Base-by-base conservation (phyloP, 2,113 vertebrate species). In the Oncorhynchus masou region DNA sequence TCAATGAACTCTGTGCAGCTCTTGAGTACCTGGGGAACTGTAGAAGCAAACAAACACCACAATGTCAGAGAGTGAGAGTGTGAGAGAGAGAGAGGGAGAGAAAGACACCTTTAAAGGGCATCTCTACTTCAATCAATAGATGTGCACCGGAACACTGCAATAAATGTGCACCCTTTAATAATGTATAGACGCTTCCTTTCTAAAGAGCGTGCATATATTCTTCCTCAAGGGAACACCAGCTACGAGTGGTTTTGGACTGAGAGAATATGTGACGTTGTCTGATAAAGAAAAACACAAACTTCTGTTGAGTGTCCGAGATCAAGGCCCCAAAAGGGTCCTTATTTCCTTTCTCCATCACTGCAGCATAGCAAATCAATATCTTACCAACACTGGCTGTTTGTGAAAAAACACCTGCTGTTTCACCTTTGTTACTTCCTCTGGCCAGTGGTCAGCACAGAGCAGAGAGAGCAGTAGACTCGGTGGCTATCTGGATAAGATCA, bases 1-100 rank as follows among this genome's bases (percentile, higher is more conserved):
- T 99, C 97, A 0, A 99, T 96, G 92, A 99, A 99, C 29, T 99
- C 97, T 0, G 98, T 98, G 90, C 98, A 99, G 92, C 97, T 99
- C 84, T 98, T 96, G 90, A 99, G 97, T 76, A 99, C 98, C 93
- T 99, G 98, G 74, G 97, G 98, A 73, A 99, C 97, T 99, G 78
- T 39, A 86, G 31, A 9, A 84, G 9, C 34, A 49, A 76, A 69
- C 34, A 49, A 76, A 69, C 29, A 34, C 16, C n/a, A 19, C 54
- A 72, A 27, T 51, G 49, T 51, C 49, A 39, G 39, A 51, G 49
- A 51, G 8, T 4, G 15, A 3, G 13, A 19, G 7, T 4, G 51
- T 3, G 13, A 19, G 51, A 57, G 16, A 2, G 31, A 9, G 39
- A 9, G 39, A 39, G 39, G 8, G 39, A 39, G 7, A 39, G 39